Percentiles rank a stretch among this genome's conserved stretches.
Conservation (phyloP, 2,113 vertebrate species). For the Bombycilla garrulus region DNA sequence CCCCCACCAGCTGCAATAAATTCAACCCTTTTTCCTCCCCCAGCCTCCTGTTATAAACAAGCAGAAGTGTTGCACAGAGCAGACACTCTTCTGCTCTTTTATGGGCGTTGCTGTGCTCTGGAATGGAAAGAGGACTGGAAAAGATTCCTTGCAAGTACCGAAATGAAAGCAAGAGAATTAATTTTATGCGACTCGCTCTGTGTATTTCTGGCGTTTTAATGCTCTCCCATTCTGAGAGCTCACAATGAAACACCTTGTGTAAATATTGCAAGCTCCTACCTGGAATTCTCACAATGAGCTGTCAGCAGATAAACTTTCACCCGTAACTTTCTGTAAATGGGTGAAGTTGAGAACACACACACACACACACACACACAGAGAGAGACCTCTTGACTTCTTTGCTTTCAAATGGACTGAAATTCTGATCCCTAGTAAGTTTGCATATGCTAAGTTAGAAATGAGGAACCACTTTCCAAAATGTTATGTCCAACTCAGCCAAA, state of each 20-base stretch:
- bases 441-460: background rate
- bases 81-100: constrained; percentile 24
- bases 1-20: constrained; percentile 15
- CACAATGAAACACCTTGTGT: constrained; percentile 62
- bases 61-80: constrained; percentile 45
- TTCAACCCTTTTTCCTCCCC: background rate
- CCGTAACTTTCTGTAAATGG: background rate
- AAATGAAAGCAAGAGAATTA: constrained; percentile 50
- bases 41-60: constrained; percentile 7
- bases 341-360: background rate
- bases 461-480: background rate
- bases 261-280: constrained; percentile 36
- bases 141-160: constrained; percentile 35
- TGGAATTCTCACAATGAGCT: constrained; percentile 54
- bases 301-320: constrained; percentile 30
- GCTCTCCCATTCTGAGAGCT: background rate
- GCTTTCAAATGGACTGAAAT: background rate
- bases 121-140: constrained; percentile 4
- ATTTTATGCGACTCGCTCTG: background rate
- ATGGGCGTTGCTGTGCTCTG: background rate
- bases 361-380: background rate
- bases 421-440: background rate
- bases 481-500: background rate
- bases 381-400: background rate
- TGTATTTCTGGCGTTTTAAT: constrained; percentile 23